Percentiles rank a stretch among this genome's conserved stretches.
phyloP scores from a whole-genome alignment of 1,140 invertebrate species.

The Calephelis virginiensis region DNA sequence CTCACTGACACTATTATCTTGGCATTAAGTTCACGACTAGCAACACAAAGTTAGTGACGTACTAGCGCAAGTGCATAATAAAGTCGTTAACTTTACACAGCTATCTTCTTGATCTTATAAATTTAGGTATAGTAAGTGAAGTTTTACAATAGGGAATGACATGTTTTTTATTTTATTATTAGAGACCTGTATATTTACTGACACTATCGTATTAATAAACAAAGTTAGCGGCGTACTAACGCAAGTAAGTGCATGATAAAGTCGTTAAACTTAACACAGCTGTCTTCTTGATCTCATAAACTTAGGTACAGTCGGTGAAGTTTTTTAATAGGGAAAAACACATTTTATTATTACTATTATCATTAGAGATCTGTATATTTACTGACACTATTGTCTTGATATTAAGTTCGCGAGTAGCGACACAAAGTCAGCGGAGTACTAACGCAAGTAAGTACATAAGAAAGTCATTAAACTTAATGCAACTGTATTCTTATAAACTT shows the following conservation, averaged over 20 bases:
- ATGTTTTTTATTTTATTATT: too few species aligned
- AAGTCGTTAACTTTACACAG: constrained; percentile 11
- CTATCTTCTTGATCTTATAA: constrained; percentile 7
- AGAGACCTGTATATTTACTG: not conserved
- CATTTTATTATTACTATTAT: too few species aligned
- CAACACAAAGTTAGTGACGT: constrained; percentile 1
- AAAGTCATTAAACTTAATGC: constrained; percentile 3
- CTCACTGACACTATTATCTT: too few species aligned
- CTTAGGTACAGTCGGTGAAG: constrained; percentile 2
- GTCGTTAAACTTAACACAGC: constrained; percentile 13
- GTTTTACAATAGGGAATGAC: too few species aligned
- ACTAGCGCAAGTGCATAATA: not conserved
- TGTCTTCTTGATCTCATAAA: constrained; percentile 5
- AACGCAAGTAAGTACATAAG: not conserved
- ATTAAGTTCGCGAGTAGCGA: not conserved
- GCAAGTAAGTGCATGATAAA: constrained; percentile 9
- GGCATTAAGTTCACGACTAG: not conserved
- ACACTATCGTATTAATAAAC: not conserved
- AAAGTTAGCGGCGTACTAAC: constrained; percentile 4
- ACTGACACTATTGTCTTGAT: not conserved
- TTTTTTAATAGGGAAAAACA: not conserved
- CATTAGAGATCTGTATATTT: too few species aligned
- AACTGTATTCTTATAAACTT: constrained; percentile 2
- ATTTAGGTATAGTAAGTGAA: not conserved
- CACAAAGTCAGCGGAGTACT: not conserved